A percentile compares a stretch with the other conserved stretches of the same genome.
phyloP scores from a whole-genome alignment of 1,140 invertebrate genomes.

The Magallana gigas region DNA sequence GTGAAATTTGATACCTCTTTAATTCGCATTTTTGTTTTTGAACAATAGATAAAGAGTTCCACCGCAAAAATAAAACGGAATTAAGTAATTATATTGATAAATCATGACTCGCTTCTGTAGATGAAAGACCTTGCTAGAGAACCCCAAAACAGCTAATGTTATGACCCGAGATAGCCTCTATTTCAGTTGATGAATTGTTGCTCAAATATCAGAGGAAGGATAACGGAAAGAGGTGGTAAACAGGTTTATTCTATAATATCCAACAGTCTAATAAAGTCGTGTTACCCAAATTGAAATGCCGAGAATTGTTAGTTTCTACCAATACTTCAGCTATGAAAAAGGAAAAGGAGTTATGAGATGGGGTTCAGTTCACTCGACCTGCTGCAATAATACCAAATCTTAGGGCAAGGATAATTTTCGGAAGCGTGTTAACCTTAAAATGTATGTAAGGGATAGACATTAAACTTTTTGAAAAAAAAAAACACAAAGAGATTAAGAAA shows the following conservation, averaged over 20 bases:
- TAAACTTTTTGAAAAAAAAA: not conserved
- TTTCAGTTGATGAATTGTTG: slow-evolving; percentile 19
- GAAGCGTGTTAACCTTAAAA: not conserved
- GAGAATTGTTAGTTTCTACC: slow-evolving; percentile 4
- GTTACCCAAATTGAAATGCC: not conserved
- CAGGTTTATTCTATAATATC: not conserved
- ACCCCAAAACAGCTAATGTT: not conserved
- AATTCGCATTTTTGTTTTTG: slow-evolving; percentile 18
- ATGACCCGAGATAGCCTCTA: slow-evolving; percentile 21
- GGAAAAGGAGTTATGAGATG: not conserved
- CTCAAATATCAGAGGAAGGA: slow-evolving; percentile 16
- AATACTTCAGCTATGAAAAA: not conserved
- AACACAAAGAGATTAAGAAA: slow-evolving; percentile 5
- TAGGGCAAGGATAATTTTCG: not conserved
- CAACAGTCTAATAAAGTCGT: not conserved
- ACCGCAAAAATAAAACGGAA: slow-evolving; percentile 10
- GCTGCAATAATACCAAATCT: not conserved
- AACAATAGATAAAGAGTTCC: slow-evolving; percentile 20
- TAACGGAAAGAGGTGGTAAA: not conserved
- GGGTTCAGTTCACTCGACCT: not conserved
- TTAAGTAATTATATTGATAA: slow-evolving; percentile 37
- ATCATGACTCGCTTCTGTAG: slow-evolving; percentile 4
- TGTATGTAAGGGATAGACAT: not conserved
- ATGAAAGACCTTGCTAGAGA: not conserved
- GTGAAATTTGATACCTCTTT: not conserved